Evolutionary conservation across 2,888 invertebrate species (phyloP).

Genomic region (Erebia epiphron): DNA sequence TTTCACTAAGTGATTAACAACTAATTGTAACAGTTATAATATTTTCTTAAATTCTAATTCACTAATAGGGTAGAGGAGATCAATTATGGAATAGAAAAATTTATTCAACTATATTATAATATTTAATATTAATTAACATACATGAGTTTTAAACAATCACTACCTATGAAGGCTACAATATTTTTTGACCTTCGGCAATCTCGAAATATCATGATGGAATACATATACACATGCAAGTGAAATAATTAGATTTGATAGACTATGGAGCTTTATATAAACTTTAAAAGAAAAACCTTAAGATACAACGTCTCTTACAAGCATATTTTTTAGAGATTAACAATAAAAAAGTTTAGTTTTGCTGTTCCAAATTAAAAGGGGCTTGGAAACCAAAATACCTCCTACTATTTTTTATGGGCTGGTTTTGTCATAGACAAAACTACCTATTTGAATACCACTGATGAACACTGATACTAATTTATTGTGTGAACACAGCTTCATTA

Average conservation of each 20-base stretch:
- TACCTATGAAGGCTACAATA: conserved; percentile 60
- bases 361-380: too few species aligned
- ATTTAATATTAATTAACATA: too few species aligned
- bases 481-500: conserved; percentile 7
- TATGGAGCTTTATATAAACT: too few species aligned
- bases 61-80: conserved; percentile 63
- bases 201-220: not conserved
- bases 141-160: conserved; percentile 51
- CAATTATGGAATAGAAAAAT: conserved; percentile 74
- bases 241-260: too few species aligned
- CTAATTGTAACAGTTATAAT: conserved; percentile 18
- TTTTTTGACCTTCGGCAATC: conserved; percentile 6
- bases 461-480: not conserved
- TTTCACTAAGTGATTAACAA: conserved; percentile 2
- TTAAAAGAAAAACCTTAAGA: too few species aligned
- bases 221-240: too few species aligned
- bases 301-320: too few species aligned
- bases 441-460: conserved; percentile 4
- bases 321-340: too few species aligned
- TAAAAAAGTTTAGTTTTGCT: too few species aligned
- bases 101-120: conserved; percentile 20
- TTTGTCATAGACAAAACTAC: not conserved
- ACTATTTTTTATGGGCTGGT: not conserved
- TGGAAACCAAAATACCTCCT: not conserved
- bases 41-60: conserved; percentile 27